Conservation (phyloP, 2,113 vertebrate species). For the Centropristis striata region DNA sequence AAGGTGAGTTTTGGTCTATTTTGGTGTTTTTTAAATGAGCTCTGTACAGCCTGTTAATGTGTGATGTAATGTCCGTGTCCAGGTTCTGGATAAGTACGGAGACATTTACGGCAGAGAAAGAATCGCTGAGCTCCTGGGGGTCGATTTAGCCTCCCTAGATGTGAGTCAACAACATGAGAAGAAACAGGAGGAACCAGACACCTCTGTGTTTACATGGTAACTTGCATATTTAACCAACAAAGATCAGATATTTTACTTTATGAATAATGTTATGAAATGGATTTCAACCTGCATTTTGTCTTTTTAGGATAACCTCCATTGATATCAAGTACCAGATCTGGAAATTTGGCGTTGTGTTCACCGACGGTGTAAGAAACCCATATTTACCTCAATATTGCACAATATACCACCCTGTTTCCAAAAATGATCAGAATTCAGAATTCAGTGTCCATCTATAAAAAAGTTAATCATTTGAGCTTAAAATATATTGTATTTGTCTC, state of each 20-base stretch:
- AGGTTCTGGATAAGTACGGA: constrained; percentile 94
- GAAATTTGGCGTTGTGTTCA: constrained; percentile 97
- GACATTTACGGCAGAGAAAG: constrained; percentile 94
- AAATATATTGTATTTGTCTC: too few species aligned
- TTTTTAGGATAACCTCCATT: constrained; percentile 87
- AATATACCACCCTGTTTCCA: neutral
- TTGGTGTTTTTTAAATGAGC: neutral
- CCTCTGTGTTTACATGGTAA: constrained; percentile 89
- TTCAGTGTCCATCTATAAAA: too few species aligned
- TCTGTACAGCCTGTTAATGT: neutral
- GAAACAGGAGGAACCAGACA: constrained; percentile 89
- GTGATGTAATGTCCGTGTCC: constrained; percentile 14
- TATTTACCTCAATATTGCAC: neutral
- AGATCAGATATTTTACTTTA: neutral
- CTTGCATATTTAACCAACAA: neutral
- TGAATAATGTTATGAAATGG: neutral
- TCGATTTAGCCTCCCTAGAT: constrained; percentile 92
- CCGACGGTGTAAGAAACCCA: constrained; percentile 89
- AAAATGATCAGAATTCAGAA: too few species aligned
- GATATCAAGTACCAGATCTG: constrained; percentile 96
- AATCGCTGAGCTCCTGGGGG: constrained; percentile 93
- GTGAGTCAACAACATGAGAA: constrained; percentile 92
- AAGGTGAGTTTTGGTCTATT: constrained; percentile 85
- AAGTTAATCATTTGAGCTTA: too few species aligned
- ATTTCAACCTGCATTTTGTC: neutral